phyloP scores from a whole-genome alignment of 2,113 vertebrate species.

The Irena cyanogastra region DNA sequence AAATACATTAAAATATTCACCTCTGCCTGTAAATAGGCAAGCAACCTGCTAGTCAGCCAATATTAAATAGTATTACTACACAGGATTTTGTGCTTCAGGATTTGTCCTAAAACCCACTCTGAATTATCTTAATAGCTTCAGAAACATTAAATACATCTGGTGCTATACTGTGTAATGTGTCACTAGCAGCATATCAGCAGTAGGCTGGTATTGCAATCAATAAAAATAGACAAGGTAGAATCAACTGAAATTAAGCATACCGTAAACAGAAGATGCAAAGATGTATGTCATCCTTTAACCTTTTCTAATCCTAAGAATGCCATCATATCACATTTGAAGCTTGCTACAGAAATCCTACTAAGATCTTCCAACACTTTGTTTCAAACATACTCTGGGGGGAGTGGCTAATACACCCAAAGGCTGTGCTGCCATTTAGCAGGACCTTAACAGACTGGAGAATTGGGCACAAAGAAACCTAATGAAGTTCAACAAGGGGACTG shows the following conservation, averaged over 20 bases:
- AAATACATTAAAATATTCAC: no score
- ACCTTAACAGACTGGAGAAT: background rate
- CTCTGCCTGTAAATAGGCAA: background rate
- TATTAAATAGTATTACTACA: background rate
- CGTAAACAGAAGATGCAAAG: background rate
- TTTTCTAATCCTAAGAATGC: background rate
- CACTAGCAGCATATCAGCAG: background rate
- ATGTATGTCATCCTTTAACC: background rate
- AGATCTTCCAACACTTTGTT: background rate
- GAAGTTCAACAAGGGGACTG: background rate
- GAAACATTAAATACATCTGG: background rate
- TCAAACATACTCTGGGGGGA: background rate
- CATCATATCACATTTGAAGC: background rate
- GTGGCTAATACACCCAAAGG: background rate
- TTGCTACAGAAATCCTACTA: background rate
- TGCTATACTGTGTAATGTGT: background rate
- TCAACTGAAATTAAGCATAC: background rate
- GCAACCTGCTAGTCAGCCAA: background rate
- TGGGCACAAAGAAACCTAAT: background rate
- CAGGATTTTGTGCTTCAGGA: background rate
- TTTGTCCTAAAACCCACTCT: background rate
- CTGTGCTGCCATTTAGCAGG: background rate
- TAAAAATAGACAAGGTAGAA: background rate
- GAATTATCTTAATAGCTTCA: background rate
- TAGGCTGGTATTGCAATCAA: background rate